These are phyloP conservation scores for Copsychus sechellarum DNA, from an alignment of 2,113 vertebrate species.

Conservation along the genomic window DNA sequence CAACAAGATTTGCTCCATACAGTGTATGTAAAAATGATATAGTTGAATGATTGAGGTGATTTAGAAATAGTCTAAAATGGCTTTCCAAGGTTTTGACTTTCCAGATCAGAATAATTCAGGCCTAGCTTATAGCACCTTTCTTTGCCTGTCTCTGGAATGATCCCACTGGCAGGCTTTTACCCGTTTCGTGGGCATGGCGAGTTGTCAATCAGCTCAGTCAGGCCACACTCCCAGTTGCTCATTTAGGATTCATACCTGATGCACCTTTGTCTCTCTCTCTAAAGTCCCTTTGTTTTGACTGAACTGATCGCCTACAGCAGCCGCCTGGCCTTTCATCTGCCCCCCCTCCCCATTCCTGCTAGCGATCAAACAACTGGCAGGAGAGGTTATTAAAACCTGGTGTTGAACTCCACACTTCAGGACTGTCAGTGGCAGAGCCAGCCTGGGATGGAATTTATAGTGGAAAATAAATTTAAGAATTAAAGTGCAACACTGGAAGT, in stretches of 20 bases:
- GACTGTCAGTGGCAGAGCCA: background rate
- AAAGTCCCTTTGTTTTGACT: slow-evolving; percentile 72
- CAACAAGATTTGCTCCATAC: background rate
- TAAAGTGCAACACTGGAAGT: slow-evolving; percentile 49
- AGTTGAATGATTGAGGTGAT: background rate
- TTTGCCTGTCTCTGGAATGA: background rate
- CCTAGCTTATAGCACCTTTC: background rate
- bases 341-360: background rate
- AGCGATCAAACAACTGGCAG: slow-evolving; percentile 58
- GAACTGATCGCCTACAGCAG: slow-evolving; percentile 52
- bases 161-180: background rate
- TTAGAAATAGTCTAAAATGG: background rate
- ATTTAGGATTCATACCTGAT: slow-evolving; percentile 69
- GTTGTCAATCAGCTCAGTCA: background rate
- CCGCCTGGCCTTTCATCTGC: slow-evolving; percentile 68
- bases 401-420: background rate
- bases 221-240: background rate
- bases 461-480: slow-evolving; percentile 34
- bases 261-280: slow-evolving; percentile 58
- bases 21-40: background rate
- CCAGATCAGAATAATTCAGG: background rate
- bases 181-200: background rate
- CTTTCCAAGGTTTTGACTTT: background rate
- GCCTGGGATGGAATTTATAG: slow-evolving; percentile 50
- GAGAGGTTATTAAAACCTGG: slow-evolving; percentile 54